Evolutionary conservation across 2,888 invertebrate species (phyloP).

Genomic region (Eupithecia vulgata): DNA sequence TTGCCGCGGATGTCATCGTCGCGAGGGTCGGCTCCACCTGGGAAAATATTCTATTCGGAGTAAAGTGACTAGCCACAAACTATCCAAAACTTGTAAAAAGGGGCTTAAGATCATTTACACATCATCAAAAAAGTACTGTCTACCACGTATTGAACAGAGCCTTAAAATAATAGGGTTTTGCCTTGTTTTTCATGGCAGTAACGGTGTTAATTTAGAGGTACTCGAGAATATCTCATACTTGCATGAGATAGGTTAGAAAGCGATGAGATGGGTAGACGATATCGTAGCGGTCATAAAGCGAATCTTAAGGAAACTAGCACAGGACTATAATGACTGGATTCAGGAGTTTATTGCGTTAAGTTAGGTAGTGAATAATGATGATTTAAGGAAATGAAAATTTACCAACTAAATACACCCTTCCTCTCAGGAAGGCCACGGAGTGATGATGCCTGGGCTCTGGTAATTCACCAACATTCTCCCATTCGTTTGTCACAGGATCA

Average conservation of each 20-base stretch:
- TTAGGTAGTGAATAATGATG: background rate
- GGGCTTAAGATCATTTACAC: background rate
- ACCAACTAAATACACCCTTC: conserved; percentile 88
- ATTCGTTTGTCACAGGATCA: conserved; percentile 84
- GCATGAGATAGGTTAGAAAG: background rate
- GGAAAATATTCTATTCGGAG: background rate
- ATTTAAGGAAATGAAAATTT: conserved; percentile 41
- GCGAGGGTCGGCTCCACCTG: conserved; percentile 87
- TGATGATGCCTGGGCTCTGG: conserved; percentile 89
- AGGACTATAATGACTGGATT: background rate
- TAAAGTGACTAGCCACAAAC: background rate
- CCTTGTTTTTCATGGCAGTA: too few species aligned
- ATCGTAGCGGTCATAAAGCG: background rate
- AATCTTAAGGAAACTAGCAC: background rate
- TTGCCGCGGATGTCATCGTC: conserved; percentile 83
- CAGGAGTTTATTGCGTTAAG: background rate
- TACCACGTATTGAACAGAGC: too few species aligned
- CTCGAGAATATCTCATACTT: background rate
- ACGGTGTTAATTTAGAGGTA: background rate
- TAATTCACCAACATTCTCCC: conserved; percentile 87
- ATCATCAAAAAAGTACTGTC: background rate
- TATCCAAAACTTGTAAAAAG: background rate
- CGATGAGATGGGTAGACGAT: background rate
- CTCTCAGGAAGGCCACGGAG: conserved; percentile 85
- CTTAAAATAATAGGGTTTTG: too few species aligned